These are phyloP conservation scores for Malurus elegans DNA, from an alignment of 2,113 vertebrate genomes.

Conservation along the genomic window DNA sequence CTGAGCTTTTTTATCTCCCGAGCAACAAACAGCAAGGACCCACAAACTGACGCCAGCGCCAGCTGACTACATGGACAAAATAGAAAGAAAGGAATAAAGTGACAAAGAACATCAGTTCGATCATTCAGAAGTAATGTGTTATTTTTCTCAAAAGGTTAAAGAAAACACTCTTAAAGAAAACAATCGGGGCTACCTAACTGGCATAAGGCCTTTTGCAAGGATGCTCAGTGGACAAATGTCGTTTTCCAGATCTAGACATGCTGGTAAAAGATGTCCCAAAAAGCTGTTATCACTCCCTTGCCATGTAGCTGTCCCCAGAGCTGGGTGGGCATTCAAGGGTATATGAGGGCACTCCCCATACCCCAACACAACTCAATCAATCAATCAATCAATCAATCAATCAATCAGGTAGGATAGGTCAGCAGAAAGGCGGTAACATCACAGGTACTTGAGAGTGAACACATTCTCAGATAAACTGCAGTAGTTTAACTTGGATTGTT, in stretches of 20 bases:
- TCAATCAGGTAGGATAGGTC: background rate
- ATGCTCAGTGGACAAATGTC: background rate
- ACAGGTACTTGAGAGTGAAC: background rate
- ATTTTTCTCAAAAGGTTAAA: background rate
- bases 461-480: background rate
- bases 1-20: background rate
- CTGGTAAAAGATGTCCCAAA: background rate
- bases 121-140: background rate
- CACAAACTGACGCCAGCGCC: background rate
- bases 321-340: rapidly evolving
- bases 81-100: background rate
- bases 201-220: background rate
- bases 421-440: background rate
- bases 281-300: background rate
- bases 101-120: background rate
- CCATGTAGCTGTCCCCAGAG: background rate
- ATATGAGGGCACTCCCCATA: rapidly evolving
- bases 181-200: background rate
- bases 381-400: background rate
- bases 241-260: background rate
- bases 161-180: background rate
- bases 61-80: background rate
- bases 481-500: background rate
- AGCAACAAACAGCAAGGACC: background rate
- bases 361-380: background rate